Evolutionary conservation across 2,797 vertebrate genomes (phyloP).

Genomic region (Cetoscarus ocellatus): DNA sequence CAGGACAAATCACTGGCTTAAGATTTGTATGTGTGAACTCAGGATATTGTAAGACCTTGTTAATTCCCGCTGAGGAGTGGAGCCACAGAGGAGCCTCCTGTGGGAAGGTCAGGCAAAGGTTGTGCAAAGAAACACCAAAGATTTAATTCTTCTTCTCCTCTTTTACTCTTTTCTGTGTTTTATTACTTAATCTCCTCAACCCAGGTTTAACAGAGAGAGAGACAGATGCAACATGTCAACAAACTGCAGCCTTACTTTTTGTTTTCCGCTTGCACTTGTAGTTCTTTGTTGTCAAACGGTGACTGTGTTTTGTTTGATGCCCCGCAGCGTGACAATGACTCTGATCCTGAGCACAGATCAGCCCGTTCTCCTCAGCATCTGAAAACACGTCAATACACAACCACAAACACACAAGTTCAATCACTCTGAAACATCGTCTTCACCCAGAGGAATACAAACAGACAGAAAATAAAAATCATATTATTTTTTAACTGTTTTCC

Average conservation of each 20-base stretch:
- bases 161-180: constrained; percentile 4
- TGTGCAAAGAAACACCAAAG: not conserved
- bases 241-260: not conserved
- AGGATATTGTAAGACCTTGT: constrained; percentile 10
- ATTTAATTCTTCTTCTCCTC: not conserved
- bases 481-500: constrained; percentile 23
- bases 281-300: constrained; percentile 7
- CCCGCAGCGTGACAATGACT: constrained; percentile 16
- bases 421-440: constrained; percentile 8
- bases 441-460: constrained; percentile 9
- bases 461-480: constrained; percentile 33
- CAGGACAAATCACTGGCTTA: constrained; percentile 7
- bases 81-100: constrained; percentile 10
- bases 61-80: constrained; percentile 3
- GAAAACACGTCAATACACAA: constrained; percentile 27
- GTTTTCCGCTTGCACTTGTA: not conserved
- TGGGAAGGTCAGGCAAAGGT: constrained; percentile 26
- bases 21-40: constrained; percentile 15
- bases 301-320: not conserved
- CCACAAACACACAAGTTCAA: constrained; percentile 10
- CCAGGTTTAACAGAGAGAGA: not conserved
- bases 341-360: constrained; percentile 14
- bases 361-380: constrained; percentile 6
- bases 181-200: not conserved
- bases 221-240: constrained; percentile 2